Evolutionary conservation across 2,888 invertebrate species (phyloP).

Genomic region (Dasysyrphus tricinctus): DNA sequence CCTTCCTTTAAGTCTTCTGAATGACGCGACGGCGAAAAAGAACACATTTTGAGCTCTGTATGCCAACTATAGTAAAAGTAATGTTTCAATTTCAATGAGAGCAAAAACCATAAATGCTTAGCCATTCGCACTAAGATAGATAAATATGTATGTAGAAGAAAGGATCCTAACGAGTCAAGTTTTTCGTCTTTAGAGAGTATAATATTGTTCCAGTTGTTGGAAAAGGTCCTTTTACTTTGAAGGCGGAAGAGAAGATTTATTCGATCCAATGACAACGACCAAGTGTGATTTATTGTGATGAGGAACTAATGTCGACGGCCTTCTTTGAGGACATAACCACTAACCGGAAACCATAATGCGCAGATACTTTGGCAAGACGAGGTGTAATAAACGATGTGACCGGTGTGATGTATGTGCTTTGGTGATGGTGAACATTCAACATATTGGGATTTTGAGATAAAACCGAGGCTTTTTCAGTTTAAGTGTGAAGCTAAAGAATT

Average conservation of each 20-base stretch:
- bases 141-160: slow-evolving; percentile 65
- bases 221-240: slow-evolving; percentile 27
- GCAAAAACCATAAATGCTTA: slow-evolving; percentile 14
- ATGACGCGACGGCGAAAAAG: neutral
- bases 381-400: slow-evolving; percentile 20
- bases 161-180: slow-evolving; percentile 39
- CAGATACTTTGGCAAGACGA: neutral
- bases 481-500: neutral
- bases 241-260: slow-evolving; percentile 63
- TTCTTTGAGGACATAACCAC: slow-evolving; percentile 15
- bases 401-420: neutral
- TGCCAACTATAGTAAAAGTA: slow-evolving; percentile 25
- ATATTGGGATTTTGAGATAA: neutral
- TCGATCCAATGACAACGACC: slow-evolving; percentile 51
- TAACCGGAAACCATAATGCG: neutral
- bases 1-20: slow-evolving; percentile 4
- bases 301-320: slow-evolving; percentile 46
- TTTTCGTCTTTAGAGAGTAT: slow-evolving; percentile 8
- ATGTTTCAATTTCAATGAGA: slow-evolving; percentile 23
- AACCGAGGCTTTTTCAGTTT: neutral
- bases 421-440: neutral
- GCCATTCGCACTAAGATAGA: slow-evolving; percentile 21
- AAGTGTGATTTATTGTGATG: slow-evolving; percentile 68
- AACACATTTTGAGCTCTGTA: slow-evolving; percentile 20
- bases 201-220: neutral